Base-by-base conservation (phyloP, 1,140 invertebrate genomes). In the Panagrolaimus sp. region DNA sequence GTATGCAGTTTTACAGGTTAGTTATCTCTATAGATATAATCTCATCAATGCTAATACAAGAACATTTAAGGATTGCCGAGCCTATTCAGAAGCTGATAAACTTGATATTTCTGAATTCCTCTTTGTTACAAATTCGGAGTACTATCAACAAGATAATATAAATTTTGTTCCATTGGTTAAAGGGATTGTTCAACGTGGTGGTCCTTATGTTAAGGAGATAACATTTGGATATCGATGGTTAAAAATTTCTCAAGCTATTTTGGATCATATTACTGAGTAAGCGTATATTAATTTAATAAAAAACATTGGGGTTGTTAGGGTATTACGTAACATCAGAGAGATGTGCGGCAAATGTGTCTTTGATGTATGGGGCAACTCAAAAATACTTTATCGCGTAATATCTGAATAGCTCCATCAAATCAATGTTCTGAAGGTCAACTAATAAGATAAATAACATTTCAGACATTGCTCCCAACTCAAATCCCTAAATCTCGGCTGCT, bases 161-260 rank as follows among this genome's bases (percentile, higher is more conserved):
- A 23, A 9, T 38, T 70, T 73, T 53, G 48, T 63, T 38, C 70
- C 53, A 23, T 64, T 42, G 20, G 45, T 72, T 38, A 16, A 25
- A 4, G 73, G 72, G 3, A 46, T 73, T 25, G 38, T 73, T n/a
- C 43, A 47, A 9, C 74, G 72, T 46, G 57, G 48, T 13, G 72
- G 72, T 0, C 72, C 72, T 13, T 46, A 69, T 65, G 23, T 74
- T 5, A 42, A 44, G 14, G 47, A 53, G 42, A 25, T 74, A n/a
- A 57, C 45, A 42, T 70, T 74, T 51, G 74, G 63, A 5, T 62
- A 63, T 47, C 38, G 31, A 31, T 74, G 72, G 72, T 51, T 57
- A 16, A 14, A 46, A 9, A 70, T 74, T 45, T 57, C 73, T 25
- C 72, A 61, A 47, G 14, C 65, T 38, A 66, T 74, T 27, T 14